Base-by-base conservation (phyloP, 2,888 invertebrate species). In the Microchrysa polita region DNA sequence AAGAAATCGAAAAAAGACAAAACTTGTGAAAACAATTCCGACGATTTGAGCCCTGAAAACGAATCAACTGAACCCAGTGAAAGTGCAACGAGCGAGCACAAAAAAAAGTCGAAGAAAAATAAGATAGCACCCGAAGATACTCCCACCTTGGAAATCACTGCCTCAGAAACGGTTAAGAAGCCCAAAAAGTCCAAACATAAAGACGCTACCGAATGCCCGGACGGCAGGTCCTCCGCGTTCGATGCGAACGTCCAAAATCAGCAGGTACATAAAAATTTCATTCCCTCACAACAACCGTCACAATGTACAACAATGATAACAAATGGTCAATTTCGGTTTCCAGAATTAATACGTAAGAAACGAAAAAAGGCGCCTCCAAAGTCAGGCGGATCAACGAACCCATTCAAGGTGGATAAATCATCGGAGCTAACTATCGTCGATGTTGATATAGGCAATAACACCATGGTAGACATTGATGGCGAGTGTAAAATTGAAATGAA, bases 401-500 rank as follows among this genome's bases (percentile, higher is more conserved):
- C 55, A 22, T 1, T 55, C 27, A 2, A n/a, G n/a, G n/a, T n/a
- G n/a, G n/a, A n/a, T n/a, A n/a, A n/a, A n/a, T 10, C 16, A 40
- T 63, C 44, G 7, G 40, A 22, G 34, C n/a, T 14, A 22, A 40
- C 34, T 16, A 42, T 10, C 4, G 5, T 27, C 20, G 27, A 53
- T 7, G 27, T 34, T 2, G 27, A 65, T 9, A 16, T 5, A 42
- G 10, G 2, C 12, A 18, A 34, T 14, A 27, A 10, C 12, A 9
- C 18, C n/a, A 44, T 16, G n/a, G 16, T 2, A 18, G 40, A 71
- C 40, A 57, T 42, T 4, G 55, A 16, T 1, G 34, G 2, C 14
- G 18, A 16, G 16, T 2, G 7, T 16, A 14, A 18, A 57, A 16
- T 73, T 81, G 71, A 74, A 60, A 72, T 67, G 80, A 23, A 82